These are phyloP conservation scores for Leptobrachium ailaonicum DNA, from an alignment of 2,113 vertebrate species.

Conservation along the genomic window DNA sequence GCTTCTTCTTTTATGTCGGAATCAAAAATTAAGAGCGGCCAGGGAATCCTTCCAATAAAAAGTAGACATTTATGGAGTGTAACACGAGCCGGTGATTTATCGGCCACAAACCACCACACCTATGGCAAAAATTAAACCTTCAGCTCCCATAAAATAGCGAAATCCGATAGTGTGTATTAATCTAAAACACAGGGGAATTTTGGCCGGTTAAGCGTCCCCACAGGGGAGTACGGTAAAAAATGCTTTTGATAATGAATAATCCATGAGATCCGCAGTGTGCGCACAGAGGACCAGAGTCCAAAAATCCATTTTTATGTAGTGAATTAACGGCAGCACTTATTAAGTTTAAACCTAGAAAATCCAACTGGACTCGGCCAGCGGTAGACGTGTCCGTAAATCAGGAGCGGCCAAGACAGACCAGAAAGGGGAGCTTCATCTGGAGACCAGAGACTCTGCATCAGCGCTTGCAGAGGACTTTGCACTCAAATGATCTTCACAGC, in stretches of 20 bases:
- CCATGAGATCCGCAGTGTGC: not conserved
- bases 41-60: conserved; percentile 6
- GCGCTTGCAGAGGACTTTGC: no score
- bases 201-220: not conserved
- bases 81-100: not conserved
- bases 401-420: no score
- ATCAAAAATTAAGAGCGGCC: not conserved
- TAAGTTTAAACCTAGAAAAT: not conserved
- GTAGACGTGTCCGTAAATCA: no score
- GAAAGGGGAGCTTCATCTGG: no score
- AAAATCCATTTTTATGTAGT: conserved; percentile 9
- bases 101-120: not conserved
- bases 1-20: not conserved
- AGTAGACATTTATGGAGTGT: conserved; percentile 13
- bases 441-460: no score
- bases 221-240: not conserved
- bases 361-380: no score
- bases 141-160: not conserved
- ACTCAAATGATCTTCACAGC: no score
- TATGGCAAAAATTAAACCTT: not conserved
- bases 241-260: conserved; percentile 9
- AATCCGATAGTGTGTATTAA: conserved; percentile 17
- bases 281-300: not conserved
- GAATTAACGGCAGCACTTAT: not conserved
- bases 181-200: not conserved